These are phyloP conservation scores for Pseudochromis fuscus DNA, from an alignment of 2,797 vertebrate species.

Conservation along the genomic window DNA sequence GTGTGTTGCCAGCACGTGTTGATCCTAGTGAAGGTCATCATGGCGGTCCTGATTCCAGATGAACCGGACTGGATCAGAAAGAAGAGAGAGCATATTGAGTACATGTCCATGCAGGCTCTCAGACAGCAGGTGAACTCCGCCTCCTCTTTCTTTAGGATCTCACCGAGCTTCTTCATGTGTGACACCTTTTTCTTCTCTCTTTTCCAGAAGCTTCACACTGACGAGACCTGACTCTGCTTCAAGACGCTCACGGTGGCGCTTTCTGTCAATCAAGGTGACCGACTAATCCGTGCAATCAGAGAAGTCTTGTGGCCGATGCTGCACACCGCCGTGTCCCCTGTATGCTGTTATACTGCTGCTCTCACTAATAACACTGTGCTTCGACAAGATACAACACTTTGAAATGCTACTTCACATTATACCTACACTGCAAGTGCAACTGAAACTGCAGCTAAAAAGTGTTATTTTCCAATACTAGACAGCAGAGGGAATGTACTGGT, in stretches of 20 bases:
- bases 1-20: slow-evolving; percentile 81
- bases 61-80: slow-evolving; percentile 85
- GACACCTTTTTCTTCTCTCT: background rate
- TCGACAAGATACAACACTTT: slow-evolving; percentile 24
- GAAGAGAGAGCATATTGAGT: slow-evolving; percentile 84
- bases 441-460: slow-evolving; percentile 30
- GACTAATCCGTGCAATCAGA: background rate
- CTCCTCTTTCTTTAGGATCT: background rate
- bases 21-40: slow-evolving; percentile 81
- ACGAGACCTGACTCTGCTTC: slow-evolving; percentile 48
- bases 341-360: slow-evolving; percentile 24
- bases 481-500: slow-evolving; percentile 4
- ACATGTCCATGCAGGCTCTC: slow-evolving; percentile 82
- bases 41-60: slow-evolving; percentile 85
- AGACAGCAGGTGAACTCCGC: slow-evolving; percentile 75
- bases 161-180: background rate
- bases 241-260: slow-evolving; percentile 17
- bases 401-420: background rate
- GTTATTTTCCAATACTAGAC: background rate
- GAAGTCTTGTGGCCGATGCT: background rate
- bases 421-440: slow-evolving; percentile 38
- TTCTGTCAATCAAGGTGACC: slow-evolving; percentile 1
- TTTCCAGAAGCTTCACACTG: slow-evolving; percentile 53
- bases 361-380: slow-evolving; percentile 24
- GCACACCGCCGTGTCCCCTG: slow-evolving; percentile 19